phyloP scores from a whole-genome alignment of 2,888 invertebrate species.

The Orchesellides sinensis region DNA sequence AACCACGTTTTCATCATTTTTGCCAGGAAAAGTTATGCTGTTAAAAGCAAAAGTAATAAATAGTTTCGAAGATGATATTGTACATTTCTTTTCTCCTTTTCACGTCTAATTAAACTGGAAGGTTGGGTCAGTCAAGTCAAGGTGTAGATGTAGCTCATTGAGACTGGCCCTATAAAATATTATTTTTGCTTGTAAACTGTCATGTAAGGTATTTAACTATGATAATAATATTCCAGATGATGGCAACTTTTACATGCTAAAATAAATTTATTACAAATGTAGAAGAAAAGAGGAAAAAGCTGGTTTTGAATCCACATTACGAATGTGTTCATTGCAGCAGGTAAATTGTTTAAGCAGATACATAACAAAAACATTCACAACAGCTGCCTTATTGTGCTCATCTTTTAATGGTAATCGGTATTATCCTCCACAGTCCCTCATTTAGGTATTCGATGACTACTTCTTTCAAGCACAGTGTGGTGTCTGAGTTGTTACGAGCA shows the following conservation, averaged over 20 bases:
- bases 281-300: conserved; percentile 21
- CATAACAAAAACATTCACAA: not conserved
- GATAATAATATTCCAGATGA: conserved; percentile 44
- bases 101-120: conserved; percentile 24
- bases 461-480: conserved; percentile 38
- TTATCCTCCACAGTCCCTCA: not conserved
- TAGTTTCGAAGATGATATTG: not conserved
- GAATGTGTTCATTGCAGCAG: not conserved
- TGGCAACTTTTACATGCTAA: conserved; percentile 25
- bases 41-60: not conserved
- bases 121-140: conserved; percentile 15
- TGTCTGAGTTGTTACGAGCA: conserved; percentile 15
- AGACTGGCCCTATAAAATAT: conserved; percentile 50
- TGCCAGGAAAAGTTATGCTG: not conserved
- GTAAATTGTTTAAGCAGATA: not conserved
- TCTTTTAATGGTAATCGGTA: conserved; percentile 10
- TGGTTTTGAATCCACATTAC: conserved; percentile 13
- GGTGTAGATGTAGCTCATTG: conserved; percentile 20
- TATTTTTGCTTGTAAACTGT: conserved; percentile 43
- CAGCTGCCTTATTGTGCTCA: conserved; percentile 24
- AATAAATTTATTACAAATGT: conserved; percentile 39
- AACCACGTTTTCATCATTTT: conserved; percentile 17
- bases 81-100: not conserved
- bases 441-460: not conserved
- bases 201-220: conserved; percentile 33